Conservation (phyloP, 2,888 invertebrate genomes). For the Hipparchia semele region DNA sequence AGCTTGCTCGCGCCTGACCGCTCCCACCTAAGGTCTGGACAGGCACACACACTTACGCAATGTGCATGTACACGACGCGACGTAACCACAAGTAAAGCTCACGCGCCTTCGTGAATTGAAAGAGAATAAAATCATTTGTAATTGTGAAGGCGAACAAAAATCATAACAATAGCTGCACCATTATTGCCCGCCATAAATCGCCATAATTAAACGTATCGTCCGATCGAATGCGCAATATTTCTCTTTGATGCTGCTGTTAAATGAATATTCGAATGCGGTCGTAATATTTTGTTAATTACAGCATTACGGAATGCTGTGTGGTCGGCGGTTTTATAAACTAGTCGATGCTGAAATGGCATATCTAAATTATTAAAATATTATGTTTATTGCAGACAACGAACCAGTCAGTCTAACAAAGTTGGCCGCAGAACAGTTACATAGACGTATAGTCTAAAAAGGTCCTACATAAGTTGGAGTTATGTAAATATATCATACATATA, state of each 20-base stretch:
- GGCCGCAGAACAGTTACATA: background rate
- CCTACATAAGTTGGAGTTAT: background rate
- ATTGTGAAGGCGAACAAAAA: conserved; percentile 25
- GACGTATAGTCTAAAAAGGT: too few species aligned
- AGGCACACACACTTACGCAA: too few species aligned
- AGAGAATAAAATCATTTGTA: conserved; percentile 1
- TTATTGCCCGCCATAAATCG: conserved; percentile 43
- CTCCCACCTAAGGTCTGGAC: too few species aligned
- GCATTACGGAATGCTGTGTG: conserved; percentile 61
- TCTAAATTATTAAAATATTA: conserved; percentile 1
- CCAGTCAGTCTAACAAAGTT: background rate
- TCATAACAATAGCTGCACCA: conserved; percentile 34
- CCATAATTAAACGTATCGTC: conserved; percentile 65
- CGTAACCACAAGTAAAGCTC: too few species aligned
- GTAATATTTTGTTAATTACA: conserved; percentile 74
- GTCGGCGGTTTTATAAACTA: conserved; percentile 1
- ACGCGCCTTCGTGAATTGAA: background rate
- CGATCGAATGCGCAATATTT: conserved; percentile 66
- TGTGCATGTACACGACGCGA: too few species aligned
- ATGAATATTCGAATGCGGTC: conserved; percentile 61
- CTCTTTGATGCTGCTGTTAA: conserved; percentile 65
- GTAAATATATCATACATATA: background rate
- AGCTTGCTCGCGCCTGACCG: too few species aligned
- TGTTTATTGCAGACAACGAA: background rate
- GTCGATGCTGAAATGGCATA: conserved; percentile 3